Evolutionary conservation across 2,888 invertebrate genomes (phyloP), one percentile per base, ranked within the genome.

Genomic region (Limenitis camilla): DNA sequence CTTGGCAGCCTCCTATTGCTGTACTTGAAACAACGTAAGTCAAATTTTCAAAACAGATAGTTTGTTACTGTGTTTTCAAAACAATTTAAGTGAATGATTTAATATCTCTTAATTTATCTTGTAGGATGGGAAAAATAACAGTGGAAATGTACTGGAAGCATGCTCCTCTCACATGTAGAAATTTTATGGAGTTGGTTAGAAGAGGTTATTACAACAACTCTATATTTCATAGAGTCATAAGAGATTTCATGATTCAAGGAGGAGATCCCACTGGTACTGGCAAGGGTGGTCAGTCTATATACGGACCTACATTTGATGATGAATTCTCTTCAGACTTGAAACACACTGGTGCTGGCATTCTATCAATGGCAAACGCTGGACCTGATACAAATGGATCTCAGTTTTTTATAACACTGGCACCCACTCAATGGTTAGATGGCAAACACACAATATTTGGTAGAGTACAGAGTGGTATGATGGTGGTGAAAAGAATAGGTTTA

Each of bases 131-230:
- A 0, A 93, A 93, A 67, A 89, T 99, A 45, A 90, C 92, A 0
- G 84, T 99, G 44, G 99, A 99, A 80, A 88, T 99, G 60, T 99
- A 99, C 72, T 99, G 99, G 99, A 96, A 96, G 74, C 98, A 99
- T 75, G 94, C 99, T 0, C 99, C 99, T n/a, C 92, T 92, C 63
- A 98, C 99, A 0, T 99, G 99, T 66, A 90, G 96, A 69, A 99
- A 99, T 76, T 99, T 99, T 83, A 98, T 98, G 54, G 99, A 99
- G 79, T 86, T 99, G 29, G 90, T 95, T 0, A 88, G 97, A 54
- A 89, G 98, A 66, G 98, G 97, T 19, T 99, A 98, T 80, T 99
- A 98, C 76, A 97, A 98, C 79, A 95, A 94, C 60, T 96, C 97
- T 4, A 94, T 96, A 67, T 99, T 99, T 77, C 99, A 99, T 78